Evolutionary conservation across 2,113 vertebrate genomes (phyloP), one percentile per base, ranked within the genome.

Genomic region (Atlantisia rogersi): DNA sequence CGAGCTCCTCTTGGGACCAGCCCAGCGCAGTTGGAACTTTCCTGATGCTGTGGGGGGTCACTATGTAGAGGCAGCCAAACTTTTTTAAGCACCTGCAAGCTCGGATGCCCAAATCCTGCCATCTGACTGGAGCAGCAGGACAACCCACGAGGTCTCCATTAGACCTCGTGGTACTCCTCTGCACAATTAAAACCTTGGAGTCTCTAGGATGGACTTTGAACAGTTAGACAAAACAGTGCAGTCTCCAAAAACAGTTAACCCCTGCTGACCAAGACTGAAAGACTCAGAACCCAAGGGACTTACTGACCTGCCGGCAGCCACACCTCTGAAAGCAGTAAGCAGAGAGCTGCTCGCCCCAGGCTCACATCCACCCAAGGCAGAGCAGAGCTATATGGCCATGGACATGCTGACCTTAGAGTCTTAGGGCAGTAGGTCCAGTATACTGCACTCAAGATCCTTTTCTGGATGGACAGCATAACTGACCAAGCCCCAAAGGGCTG

Each of bases 261-360:
- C 44, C 35, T 42, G 24, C 13, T 84, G 83, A 88, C 40, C 53
- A 67, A 70, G 50, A 29, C 13, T 10, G 5, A 60, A 42, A 39
- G 75, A 88, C 86, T 84, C 64, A 84, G 62, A 91, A 24, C 39
- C 58, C 50, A 39, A 73, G 70, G 53, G 58, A 58, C 4, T 85
- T 21, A 11, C 8, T 1, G 3, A 29, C 21, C 50, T n/a, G 26
- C 26, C 2, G 1, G 50, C 19, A 87, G 56, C 74, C 0, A 0
- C 0, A 0, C 35, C 53, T 62, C 63, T 65, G 62, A 37, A 70
- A 39, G 39, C 60, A 10, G 13, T 25, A 19, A 22, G 29, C 37
- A 42, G 55, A 74, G 50, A 82, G 31, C 62, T 12, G 42, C 44
- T 76, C 9, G 2, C 14, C 26, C 44, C 2, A 2, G 26, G 48